Conservation (phyloP, 1,140 invertebrate genomes). For the Reticulitermes speratus region DNA sequence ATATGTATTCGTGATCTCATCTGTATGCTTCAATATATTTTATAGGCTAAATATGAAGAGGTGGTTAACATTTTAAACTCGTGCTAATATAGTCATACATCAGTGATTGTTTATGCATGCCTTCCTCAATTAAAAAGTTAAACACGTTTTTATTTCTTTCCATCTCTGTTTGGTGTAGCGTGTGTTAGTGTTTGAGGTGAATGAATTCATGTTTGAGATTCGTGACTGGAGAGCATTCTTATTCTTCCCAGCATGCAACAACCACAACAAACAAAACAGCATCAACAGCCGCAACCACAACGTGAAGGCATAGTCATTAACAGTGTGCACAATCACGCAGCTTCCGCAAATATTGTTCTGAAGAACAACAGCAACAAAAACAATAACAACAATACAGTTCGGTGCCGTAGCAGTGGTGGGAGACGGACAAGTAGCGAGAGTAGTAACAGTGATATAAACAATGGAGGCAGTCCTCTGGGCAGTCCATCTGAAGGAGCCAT, state of each 20-base stretch:
- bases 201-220: conserved; percentile 28
- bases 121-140: not conserved
- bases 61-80: conserved; percentile 5
- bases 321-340: not conserved
- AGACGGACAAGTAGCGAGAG: not conserved
- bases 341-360: not conserved
- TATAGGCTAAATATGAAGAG: not conserved
- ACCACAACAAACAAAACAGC: conserved; percentile 1
- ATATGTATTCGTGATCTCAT: not conserved
- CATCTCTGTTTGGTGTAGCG: not conserved
- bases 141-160: conserved; percentile 17
- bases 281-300: not conserved
- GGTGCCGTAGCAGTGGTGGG: not conserved
- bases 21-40: not conserved
- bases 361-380: conserved; percentile 24
- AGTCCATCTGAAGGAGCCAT: not conserved
- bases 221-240: conserved; percentile 5
- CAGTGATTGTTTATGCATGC: not conserved
- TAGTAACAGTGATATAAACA: not conserved
- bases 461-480: not conserved
- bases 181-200: conserved; percentile 25
- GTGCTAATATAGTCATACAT: conserved; percentile 5
- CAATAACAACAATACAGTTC: not conserved
- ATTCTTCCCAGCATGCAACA: conserved; percentile 31
- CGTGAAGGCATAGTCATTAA: not conserved